phyloP scores from a whole-genome alignment of 1,140 invertebrate species.

The Globodera rostochiensis region DNA sequence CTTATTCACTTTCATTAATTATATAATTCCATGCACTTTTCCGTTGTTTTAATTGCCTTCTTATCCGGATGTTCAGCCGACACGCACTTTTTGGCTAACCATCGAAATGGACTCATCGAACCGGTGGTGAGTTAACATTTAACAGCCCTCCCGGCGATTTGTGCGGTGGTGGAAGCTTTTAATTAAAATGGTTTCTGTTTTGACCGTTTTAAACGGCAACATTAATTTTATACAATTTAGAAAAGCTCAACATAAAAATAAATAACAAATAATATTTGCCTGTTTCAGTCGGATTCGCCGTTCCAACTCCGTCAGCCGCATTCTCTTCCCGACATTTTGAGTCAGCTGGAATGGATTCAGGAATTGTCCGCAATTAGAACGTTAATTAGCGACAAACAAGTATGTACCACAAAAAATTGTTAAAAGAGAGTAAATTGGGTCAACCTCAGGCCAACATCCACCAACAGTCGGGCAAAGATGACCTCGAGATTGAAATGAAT shows the following conservation, averaged over 20 bases:
- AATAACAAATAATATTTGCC: not conserved
- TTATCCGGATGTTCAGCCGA: not conserved
- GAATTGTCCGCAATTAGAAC: conserved; percentile 6
- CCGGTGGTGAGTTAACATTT: not conserved
- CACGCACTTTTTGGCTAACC: not conserved
- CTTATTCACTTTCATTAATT: too few species aligned
- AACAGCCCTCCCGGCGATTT: too few species aligned
- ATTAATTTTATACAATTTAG: too few species aligned
- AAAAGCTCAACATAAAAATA: too few species aligned
- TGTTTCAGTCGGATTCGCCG: conserved; percentile 11
- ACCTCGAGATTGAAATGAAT: conserved; percentile 36
- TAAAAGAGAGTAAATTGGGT: not conserved
- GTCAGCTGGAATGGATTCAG: not conserved
- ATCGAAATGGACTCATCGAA: not conserved
- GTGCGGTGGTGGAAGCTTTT: too few species aligned
- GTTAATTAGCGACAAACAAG: not conserved
- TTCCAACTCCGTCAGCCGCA: conserved; percentile 2
- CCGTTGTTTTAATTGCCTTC: not conserved
- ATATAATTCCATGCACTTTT: not conserved
- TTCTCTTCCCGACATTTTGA: not conserved
- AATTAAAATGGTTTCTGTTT: too few species aligned
- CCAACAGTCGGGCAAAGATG: not conserved
- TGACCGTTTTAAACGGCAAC: too few species aligned
- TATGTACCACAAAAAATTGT: not conserved
- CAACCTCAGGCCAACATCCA: not conserved